Percentiles rank a stretch among this genome's conserved stretches.
Evolutionary conservation across 1,140 invertebrate genomes (phyloP).

Genomic region (Melipona quadrifasciata): DNA sequence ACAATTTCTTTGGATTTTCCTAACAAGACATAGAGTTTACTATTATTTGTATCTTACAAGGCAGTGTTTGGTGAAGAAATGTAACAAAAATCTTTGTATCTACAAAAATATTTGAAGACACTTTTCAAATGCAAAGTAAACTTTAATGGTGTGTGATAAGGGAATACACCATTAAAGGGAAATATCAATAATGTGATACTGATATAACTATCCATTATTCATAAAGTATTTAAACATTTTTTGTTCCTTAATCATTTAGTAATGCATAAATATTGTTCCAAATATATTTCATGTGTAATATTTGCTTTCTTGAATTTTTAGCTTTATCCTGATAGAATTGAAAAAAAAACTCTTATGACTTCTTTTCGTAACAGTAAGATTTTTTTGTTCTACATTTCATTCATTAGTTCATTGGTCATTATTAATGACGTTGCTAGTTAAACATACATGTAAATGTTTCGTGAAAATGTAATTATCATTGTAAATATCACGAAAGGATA

Average conservation of each 20-base stretch:
- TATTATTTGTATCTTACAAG: slow-evolving; percentile 53
- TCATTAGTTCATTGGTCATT: slow-evolving; percentile 32
- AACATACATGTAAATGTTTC: background rate
- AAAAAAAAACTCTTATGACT: background rate
- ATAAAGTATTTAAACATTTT: background rate
- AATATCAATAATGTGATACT: background rate
- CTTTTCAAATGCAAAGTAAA: slow-evolving; percentile 3
- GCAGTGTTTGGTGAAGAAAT: slow-evolving; percentile 44
- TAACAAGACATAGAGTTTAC: slow-evolving; percentile 31
- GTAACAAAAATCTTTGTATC: slow-evolving; percentile 8
- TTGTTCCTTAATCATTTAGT: background rate
- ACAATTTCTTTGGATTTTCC: slow-evolving; percentile 52
- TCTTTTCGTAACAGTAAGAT: background rate
- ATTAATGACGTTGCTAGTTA: slow-evolving; percentile 18
- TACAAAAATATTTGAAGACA: slow-evolving; percentile 15
- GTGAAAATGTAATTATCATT: background rate
- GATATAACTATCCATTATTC: background rate
- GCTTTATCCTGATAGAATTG: background rate
- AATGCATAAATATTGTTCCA: background rate
- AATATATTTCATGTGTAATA: background rate
- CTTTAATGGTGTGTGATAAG: background rate
- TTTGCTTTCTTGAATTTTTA: background rate
- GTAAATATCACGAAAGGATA: slow-evolving; percentile 28
- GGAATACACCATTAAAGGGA: background rate
- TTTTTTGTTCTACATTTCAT: slow-evolving; percentile 1